Evolutionary conservation across 2,797 vertebrate genomes (phyloP).

Genomic region (Bucorvus abyssinicus): DNA sequence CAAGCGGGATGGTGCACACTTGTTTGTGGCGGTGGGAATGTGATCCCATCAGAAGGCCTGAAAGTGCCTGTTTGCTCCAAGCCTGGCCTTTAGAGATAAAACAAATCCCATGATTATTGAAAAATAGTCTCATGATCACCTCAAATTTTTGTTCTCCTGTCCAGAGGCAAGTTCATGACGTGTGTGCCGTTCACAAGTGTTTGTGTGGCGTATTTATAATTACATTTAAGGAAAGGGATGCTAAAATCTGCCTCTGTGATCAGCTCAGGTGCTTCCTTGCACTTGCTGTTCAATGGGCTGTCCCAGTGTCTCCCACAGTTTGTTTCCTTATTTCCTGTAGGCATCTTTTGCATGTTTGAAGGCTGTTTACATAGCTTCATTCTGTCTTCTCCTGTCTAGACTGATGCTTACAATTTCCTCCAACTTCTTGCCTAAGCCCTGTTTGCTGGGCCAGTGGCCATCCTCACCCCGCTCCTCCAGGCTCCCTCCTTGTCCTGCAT

Average conservation of each 20-base stretch:
- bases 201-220: neutral
- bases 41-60: neutral
- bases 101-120: neutral
- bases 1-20: neutral
- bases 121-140: neutral
- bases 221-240: neutral
- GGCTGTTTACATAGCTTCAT: neutral
- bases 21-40: neutral
- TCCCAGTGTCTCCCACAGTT: neutral
- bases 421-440: neutral
- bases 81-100: neutral
- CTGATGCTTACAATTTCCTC: neutral
- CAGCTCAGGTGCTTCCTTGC: neutral
- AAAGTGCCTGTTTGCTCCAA: neutral
- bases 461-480: rapidly evolving
- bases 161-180: neutral
- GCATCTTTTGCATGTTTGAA: neutral
- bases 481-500: neutral
- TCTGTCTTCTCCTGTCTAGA: neutral
- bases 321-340: neutral
- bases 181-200: neutral
- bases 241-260: neutral
- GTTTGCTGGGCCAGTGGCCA: neutral
- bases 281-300: rapidly evolving
- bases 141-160: neutral